Conservation (phyloP, 2,797 vertebrate genomes). For the Pseudochaenichthys georgianus region DNA sequence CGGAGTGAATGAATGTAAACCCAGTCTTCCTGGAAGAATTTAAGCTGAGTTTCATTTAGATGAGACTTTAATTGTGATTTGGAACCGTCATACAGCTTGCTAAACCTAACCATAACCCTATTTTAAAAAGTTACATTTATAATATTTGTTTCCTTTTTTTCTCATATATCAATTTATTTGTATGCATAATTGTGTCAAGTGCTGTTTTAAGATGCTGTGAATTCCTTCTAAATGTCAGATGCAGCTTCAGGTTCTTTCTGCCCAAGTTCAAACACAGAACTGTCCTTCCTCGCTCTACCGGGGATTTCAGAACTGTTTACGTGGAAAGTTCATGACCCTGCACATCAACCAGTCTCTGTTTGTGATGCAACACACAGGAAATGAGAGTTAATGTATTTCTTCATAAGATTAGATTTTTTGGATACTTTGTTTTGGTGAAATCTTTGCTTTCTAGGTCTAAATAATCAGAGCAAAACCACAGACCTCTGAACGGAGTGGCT, state of each 20-base stretch:
- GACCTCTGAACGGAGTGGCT: neutral
- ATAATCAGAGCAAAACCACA: constrained; percentile 11
- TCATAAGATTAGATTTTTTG: constrained; percentile 5
- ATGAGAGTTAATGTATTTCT: constrained; percentile 49
- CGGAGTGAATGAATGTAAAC: too few relatives aligned
- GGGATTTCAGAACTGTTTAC: constrained; percentile 80
- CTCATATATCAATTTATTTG: neutral
- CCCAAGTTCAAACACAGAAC: constrained; percentile 54
- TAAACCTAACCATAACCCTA: too few relatives aligned
- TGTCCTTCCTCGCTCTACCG: constrained; percentile 75
- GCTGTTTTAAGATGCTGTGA: neutral
- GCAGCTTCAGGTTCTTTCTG: constrained; percentile 24
- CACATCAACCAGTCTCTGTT: constrained; percentile 61
- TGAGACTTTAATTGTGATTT: neutral
- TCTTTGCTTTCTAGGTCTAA: neutral
- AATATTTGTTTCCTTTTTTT: neutral
- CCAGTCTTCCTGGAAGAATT: too few relatives aligned
- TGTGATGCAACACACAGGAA: constrained; percentile 56
- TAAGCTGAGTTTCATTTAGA: too few relatives aligned
- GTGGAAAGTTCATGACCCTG: constrained; percentile 76
- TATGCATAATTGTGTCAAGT: neutral
- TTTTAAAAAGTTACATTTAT: too few relatives aligned
- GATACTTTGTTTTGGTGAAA: neutral
- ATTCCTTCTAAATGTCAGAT: constrained; percentile 38
- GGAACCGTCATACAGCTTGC: neutral